These are phyloP conservation scores for Hirundo rustica DNA, from an alignment of 2,797 vertebrate species.

Conservation along the genomic window DNA sequence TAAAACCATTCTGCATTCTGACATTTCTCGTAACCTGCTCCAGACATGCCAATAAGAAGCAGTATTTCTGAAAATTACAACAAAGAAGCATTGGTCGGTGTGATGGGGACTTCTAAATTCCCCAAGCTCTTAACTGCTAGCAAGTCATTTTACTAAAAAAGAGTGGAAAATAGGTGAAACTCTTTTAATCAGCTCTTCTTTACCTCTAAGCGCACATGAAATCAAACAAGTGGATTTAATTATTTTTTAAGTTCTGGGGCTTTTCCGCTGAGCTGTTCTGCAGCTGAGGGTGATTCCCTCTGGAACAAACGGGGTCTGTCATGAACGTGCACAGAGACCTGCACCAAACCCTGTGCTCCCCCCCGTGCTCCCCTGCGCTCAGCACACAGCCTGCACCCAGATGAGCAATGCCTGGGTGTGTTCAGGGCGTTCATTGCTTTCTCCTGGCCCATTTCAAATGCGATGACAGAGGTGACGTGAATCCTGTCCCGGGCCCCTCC, in stretches of 20 bases:
- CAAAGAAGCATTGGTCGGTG: background rate
- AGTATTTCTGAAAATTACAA: background rate
- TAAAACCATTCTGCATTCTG: background rate
- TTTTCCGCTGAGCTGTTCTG: background rate
- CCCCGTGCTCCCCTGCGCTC: background rate
- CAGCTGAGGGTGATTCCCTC: background rate
- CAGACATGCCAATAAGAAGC: background rate
- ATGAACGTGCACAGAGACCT: background rate
- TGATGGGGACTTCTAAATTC: background rate
- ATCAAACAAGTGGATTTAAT: background rate
- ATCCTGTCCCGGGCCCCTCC: background rate
- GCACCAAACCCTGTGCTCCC: background rate
- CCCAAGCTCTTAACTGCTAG: background rate
- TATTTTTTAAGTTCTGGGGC: background rate
- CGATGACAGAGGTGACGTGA: background rate
- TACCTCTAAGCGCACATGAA: background rate
- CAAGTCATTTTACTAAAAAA: background rate
- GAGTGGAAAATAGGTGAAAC: background rate
- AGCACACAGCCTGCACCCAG: background rate
- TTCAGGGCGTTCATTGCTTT: background rate
- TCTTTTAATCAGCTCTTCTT: background rate
- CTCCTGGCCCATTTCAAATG: background rate
- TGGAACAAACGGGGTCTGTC: background rate
- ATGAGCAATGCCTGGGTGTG: fast-evolving
- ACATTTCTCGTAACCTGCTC: background rate